These are phyloP conservation scores for Pristis pectinata DNA, from an alignment of 2,797 vertebrate genomes.

Conservation along the genomic window DNA sequence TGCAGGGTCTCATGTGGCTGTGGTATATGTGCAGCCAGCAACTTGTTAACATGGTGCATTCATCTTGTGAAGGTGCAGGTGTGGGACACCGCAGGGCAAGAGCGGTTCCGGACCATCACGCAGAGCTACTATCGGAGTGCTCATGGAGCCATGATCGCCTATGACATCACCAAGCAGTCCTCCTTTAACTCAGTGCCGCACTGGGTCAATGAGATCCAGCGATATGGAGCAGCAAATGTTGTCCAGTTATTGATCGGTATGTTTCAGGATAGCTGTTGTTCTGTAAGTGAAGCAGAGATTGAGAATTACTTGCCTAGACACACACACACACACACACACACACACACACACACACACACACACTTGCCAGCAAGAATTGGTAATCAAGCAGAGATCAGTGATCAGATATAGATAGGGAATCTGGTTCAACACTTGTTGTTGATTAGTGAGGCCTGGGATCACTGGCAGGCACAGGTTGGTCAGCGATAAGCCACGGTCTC, in stretches of 20 bases:
- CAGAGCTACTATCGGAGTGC: constrained; percentile 95
- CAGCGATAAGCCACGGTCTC: no score
- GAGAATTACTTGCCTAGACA: not conserved
- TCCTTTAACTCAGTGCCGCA: constrained; percentile 85
- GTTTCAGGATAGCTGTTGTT: constrained; percentile 39
- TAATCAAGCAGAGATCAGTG: no score
- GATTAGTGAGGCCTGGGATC: no score
- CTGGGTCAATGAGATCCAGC: constrained; percentile 86
- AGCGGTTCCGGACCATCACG: constrained; percentile 92
- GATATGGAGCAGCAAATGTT: constrained; percentile 79
- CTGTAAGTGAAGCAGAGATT: not conserved
- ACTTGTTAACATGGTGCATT: no score
- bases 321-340: no score
- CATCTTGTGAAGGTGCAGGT: constrained; percentile 76
- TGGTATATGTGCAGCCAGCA: no score
- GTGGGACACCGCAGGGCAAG: constrained; percentile 95
- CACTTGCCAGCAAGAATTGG: no score
- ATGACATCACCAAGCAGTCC: constrained; percentile 78
- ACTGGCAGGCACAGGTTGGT: no score
- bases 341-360: no score
- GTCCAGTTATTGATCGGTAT: constrained; percentile 83
- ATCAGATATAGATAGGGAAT: no score
- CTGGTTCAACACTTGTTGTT: no score
- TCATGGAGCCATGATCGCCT: constrained; percentile 86
- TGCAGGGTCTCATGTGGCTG: no score